A percentile compares a stretch with the other conserved stretches of the same genome.
These are phyloP conservation scores for Glyphotaelius pellucidus DNA, from an alignment of 2,888 invertebrate genomes.

Conservation along the genomic window DNA sequence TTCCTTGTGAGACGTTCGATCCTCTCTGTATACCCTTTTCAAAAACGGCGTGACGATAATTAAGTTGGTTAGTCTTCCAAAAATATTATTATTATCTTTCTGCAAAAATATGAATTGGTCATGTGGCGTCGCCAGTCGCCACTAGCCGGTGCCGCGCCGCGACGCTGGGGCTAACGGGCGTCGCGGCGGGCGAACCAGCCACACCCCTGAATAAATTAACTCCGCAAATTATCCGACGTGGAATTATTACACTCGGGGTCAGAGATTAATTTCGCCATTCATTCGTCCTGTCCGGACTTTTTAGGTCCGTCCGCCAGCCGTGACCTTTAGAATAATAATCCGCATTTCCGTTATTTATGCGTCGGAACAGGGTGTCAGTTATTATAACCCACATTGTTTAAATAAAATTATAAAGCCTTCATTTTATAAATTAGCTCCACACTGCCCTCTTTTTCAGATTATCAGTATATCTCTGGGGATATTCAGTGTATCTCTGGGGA, in stretches of 20 bases:
- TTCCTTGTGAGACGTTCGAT: too few species aligned
- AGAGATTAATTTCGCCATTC: slow-evolving; percentile 32
- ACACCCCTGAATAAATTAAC: slow-evolving; percentile 24
- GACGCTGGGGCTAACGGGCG: neutral
- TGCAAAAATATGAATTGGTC: neutral
- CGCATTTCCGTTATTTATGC: neutral
- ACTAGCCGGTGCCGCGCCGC: neutral
- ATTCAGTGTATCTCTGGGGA: neutral
- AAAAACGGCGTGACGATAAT: neutral
- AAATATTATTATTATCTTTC: neutral
- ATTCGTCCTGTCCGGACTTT: slow-evolving; percentile 9
- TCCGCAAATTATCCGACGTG: slow-evolving; percentile 23
- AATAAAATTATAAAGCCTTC: neutral
- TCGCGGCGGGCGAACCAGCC: neutral
- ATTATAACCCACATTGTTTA: neutral
- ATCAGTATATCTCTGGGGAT: neutral
- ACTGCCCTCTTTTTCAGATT: neutral
- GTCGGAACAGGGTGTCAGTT: neutral
- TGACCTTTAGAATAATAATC: neutral
- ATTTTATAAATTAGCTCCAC: neutral
- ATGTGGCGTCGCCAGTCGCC: neutral
- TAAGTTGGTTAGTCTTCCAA: neutral
- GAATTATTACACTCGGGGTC: slow-evolving; percentile 8
- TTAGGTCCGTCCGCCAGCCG: slow-evolving; percentile 7
- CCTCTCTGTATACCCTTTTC: too few species aligned